These are phyloP conservation scores for Karalla daura DNA, from an alignment of 2,797 vertebrate species.

Conservation along the genomic window DNA sequence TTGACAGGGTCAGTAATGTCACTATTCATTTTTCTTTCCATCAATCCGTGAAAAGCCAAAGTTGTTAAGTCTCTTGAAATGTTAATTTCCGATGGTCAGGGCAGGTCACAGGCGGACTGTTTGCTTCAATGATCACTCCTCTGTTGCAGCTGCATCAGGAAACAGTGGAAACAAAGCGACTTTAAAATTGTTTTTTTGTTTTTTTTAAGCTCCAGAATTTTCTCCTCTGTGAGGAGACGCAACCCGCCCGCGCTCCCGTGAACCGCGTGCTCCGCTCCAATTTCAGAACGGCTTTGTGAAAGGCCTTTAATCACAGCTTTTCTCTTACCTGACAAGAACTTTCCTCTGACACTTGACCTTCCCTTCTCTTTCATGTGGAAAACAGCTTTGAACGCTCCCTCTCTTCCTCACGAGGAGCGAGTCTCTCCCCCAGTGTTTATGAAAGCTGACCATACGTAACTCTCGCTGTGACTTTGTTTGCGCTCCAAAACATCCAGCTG, in stretches of 20 bases:
- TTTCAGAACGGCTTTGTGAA: not conserved
- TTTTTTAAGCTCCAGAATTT: not conserved
- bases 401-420: not conserved
- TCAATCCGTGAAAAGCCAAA: not conserved
- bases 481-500: not conserved
- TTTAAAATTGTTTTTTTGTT: not conserved
- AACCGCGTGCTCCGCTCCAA: constrained; percentile 2
- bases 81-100: not conserved
- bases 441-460: constrained; percentile 22
- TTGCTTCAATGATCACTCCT: constrained; percentile 1
- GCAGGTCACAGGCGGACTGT: not conserved
- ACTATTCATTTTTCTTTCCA: too few relatives aligned
- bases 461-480: not conserved
- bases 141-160: not conserved
- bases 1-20: too few relatives aligned
- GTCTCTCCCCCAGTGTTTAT: constrained; percentile 31
- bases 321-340: constrained; percentile 16
- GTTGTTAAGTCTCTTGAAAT: not conserved
- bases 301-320: constrained; percentile 42
- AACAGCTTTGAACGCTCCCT: constrained; percentile 13
- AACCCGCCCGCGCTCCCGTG: not conserved
- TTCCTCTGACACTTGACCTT: constrained; percentile 41
- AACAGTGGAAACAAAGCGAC: not conserved
- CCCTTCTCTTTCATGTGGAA: constrained; percentile 42
- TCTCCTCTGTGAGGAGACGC: not conserved